Evolutionary conservation across 2,113 vertebrate genomes (phyloP), one percentile per base, ranked within the genome.

Genomic region (Triplophysa siluroides): DNA sequence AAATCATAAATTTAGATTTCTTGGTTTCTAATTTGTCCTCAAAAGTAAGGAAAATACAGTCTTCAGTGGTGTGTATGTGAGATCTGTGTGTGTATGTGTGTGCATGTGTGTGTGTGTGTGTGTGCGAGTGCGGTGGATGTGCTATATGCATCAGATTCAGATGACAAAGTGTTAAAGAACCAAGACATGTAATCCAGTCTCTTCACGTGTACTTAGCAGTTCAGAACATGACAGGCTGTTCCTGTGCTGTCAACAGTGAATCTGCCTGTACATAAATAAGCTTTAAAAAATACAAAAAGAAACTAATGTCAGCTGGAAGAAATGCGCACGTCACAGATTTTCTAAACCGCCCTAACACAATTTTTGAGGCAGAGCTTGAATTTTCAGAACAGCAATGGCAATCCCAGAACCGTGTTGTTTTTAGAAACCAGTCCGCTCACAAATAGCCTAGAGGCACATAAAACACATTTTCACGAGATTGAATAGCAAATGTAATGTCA

Each of bases 141-240:
- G 11, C 29, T 21, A 61, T 61, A 71, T 78, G 78, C 79, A 72
- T 33, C 62, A 78, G 79, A 83, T 85, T 83, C 81, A 85, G 79
- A 85, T 73, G 81, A 81, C 76, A 84, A 82, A 85, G 81, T 81
- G 78, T 81, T 82, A 84, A 82, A 74, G 68, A 68, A 84, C 85
- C 80, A 79, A 72, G 74, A 80, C 83, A 82, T 84, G 83, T 86
- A 80, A 80, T 74, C 78, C 84, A 85, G 85, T 84, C 82, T 80
- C 83, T 86, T 84, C 79, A 80, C 85, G 78, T 86, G 83, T 69
- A 81, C 83, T 86, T 84, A 86, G 73, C 80, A 47, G 10, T 29
- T 78, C 82, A 69, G 76, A 75, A 83, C 66, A 78, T 79, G 81
- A 80, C 81, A 85, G 73, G 79, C 78, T 75, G 82, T 80, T 80